A percentile compares a stretch with the other conserved stretches of the same genome.
phyloP scores from a whole-genome alignment of 1,140 invertebrate genomes.

The Drosophila saltans region DNA sequence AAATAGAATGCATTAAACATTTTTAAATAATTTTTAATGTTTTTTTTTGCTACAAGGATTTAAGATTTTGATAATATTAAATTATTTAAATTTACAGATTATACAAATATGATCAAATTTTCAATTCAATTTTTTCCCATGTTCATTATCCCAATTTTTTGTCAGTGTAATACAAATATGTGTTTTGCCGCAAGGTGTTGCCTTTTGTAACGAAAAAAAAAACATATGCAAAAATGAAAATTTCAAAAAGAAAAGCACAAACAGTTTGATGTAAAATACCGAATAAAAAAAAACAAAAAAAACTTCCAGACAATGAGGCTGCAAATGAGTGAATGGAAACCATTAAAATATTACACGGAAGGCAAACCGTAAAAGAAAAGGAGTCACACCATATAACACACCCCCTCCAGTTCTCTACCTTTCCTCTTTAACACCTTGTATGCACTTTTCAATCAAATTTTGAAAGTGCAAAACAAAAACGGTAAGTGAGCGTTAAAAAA shows the following conservation, averaged over 20 bases:
- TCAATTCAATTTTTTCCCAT: too few relatives aligned
- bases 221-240: conserved; percentile 18
- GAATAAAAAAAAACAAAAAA: conserved; percentile 26
- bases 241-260: conserved; percentile 28
- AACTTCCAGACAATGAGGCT: conserved; percentile 58
- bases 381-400: too few relatives aligned
- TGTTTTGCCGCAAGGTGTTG: conserved; percentile 31
- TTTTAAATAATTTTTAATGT: too few relatives aligned
- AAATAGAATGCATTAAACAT: too few relatives aligned
- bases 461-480: conserved; percentile 32
- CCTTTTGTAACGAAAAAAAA: conserved; percentile 16
- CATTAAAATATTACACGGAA: conserved; percentile 46
- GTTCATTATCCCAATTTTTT: background rate
- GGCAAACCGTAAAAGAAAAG: conserved; percentile 30
- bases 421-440: background rate
- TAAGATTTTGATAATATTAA: background rate
- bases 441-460: conserved; percentile 22
- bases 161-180: background rate
- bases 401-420: background rate
- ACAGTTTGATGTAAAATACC: conserved; percentile 27
- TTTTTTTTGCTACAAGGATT: too few relatives aligned
- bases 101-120: too few relatives aligned
- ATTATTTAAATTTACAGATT: too few relatives aligned
- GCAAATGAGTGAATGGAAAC: conserved; percentile 33
- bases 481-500: conserved; percentile 70